Evolutionary conservation across 1,140 invertebrate genomes (phyloP), one percentile per base, ranked within the genome.

Genomic region (Phocides pigmalion): DNA sequence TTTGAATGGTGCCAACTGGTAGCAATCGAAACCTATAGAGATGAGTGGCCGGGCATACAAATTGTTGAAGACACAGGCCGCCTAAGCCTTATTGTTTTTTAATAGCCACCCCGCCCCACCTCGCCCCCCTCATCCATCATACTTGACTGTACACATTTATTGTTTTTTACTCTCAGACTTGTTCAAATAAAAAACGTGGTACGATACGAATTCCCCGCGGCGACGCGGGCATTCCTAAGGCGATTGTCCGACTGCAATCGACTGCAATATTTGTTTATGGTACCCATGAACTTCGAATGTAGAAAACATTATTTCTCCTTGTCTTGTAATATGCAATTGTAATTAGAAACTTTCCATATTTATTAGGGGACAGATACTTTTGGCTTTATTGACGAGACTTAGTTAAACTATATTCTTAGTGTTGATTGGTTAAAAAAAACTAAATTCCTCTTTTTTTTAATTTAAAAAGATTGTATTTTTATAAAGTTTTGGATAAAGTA

Each of bases 51-150:
- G 49, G 62, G 71, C 65, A 67, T 75, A 81, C 84, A 86, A 85
- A 87, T 90, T 82, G 84, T 73, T 74, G 66, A 72, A 70, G 85
- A 90, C 84, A 84, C 68, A 66, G 74, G 68, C 61, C 77, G 70
- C 68, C 74, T 74, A 71, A 75, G 71, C 66, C 67, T 87, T 90
- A 89, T 89, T 89, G 86, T 88, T 88, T 90, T 89, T 84, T 90
- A 89, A 90, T 87, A 67, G 75, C 62, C 71, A 66, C 63, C 66
- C 76, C 84, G 78, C 79, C 81, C 77, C 73, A 49, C 66, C 63
- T 72, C 66, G 79, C 78, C 74, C 66, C 56, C 68, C 51, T 58
- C 81, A 88, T 88, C 82, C 82, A 88, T 87, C 85, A 88, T 80
- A 67, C 44, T 51, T 64, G 70, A 70, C 53, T 74, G 66, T 67